Evolutionary conservation across 2,113 vertebrate genomes (phyloP), one percentile per base, ranked within the genome.

Genomic region (Stictonetta naevosa): DNA sequence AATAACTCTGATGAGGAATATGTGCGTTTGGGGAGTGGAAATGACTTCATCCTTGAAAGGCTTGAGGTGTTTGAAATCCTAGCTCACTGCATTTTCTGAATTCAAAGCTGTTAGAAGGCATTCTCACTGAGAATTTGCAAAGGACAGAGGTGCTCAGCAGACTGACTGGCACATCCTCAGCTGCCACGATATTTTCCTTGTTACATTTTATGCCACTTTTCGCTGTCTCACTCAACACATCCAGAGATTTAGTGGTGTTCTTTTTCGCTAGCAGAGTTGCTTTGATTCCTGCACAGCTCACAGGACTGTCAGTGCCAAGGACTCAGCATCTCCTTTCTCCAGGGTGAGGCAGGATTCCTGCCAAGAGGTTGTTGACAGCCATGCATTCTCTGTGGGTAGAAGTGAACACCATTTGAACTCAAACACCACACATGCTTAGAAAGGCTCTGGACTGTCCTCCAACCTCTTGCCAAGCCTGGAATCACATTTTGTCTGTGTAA

Each of bases 211-310:
- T 56, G 56, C 90, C 86, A 92, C 84, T 88, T 95, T 83, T 90
- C 14, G 4, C 91, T 66, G 77, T 66, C 93, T 96, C 76, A 34
- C 95, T 96, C 97, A 86, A 81, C 97, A 93, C 93, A 42, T 58
- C 89, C 94, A 68, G 84, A 97, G 94, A 97, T 97, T 97, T 97
- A 93, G 93, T 74, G 90, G 86, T 44, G 88, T 36, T 92, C 75
- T 74, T 93, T 81, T 72, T 34, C 62, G 0, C 36, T 26, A 94
- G 95, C 91, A 64, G 59, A 40, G 88, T 91, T 76, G 8, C 64
- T 55, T 71, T 26, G 71, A 71, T 62, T 92, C 77, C 84, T 59
- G 63, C 40, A 18, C 62, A 53, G 88, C 92, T 94, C 67, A 1
- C 25, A 62, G 74, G 72, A 56, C 28, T 48, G 87, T 78, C 53